Percentiles rank a stretch among this genome's conserved stretches.
phyloP scores from a whole-genome alignment of 2,113 vertebrate genomes.

The Prinia subflava region DNA sequence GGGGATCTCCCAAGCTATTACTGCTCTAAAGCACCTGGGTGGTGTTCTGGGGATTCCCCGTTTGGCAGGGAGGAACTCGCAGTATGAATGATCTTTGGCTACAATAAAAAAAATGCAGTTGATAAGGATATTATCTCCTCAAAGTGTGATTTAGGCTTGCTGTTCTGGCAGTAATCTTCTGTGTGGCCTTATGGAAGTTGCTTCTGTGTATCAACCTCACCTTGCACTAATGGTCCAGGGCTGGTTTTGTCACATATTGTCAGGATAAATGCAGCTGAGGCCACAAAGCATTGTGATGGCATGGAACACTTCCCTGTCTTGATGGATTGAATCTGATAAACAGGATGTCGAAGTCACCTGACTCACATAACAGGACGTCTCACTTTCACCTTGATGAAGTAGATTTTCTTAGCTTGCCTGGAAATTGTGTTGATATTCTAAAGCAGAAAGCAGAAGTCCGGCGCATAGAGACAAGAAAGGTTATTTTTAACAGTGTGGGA shows the following conservation, averaged over 20 bases:
- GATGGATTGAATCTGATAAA: neutral
- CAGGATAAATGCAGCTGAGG: neutral
- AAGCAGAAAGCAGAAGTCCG: neutral
- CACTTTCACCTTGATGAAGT: neutral
- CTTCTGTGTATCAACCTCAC: neutral
- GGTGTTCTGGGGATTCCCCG: neutral
- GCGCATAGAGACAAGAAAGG: neutral
- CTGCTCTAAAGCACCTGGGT: neutral
- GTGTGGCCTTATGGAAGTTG: neutral
- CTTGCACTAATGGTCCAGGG: neutral
- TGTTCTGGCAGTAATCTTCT: neutral
- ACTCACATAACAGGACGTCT: neutral
- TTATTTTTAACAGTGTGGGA: constrained; percentile 53
- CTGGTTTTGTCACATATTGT: neutral
- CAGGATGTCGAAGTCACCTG: neutral
- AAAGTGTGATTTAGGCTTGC: neutral
- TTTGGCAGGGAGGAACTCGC: neutral
- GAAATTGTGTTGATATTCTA: neutral
- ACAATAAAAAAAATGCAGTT: neutral
- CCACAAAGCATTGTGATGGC: neutral
- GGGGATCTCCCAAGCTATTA: neutral
- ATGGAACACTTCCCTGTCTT: neutral
- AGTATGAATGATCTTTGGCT: neutral
- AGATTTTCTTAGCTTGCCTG: neutral
- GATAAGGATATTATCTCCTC: neutral